Base-by-base conservation (phyloP, 1,140 invertebrate genomes). In the Trachymyrmex cornetzi region DNA sequence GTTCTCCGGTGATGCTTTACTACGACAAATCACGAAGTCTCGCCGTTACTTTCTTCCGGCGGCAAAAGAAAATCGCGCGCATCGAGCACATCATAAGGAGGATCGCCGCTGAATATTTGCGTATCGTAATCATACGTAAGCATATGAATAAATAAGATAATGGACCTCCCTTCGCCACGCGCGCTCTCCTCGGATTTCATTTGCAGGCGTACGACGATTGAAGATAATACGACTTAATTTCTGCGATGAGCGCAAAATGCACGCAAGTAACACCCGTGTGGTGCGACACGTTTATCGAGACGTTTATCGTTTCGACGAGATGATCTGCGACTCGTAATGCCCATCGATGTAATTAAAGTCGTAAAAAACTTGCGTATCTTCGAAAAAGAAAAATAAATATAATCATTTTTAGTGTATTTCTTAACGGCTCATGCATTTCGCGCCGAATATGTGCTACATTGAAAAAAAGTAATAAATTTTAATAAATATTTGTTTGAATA, bases 181-280 rank as follows among this genome's bases (percentile, higher is more conserved):
- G 71, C 57, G 72, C 59, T 19, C 55, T 86, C 59, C 87, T 88
- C 82, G 57, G 79, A 85, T 88, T 89, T 88, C 87, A 63, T 86
- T 89, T 79, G 74, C 63, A 77, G 64, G 64, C 59, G 67, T 67
- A 53, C 53, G 80, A 77, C 63, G 59, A 89, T 89, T 81, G 74
- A 81, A 86, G 75, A 88, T 67, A 89, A 80, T 80, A 24, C 19
- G 34, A 53, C 53, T 89, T 81, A 64, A 89, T 88, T 88, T 75
- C 16, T 81, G 30, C 6, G 55, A 89, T 86, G 82, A 81, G 22
- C 14, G 55, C 66, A 16, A 64, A 61, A 38, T 53, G 53, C n/a
- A 66, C 24, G 38, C 84, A 30, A 72, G 66, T 48, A 61, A 82
- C 59, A 55, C 27, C 9, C 38, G 12, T 50, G 53, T 48, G 67